Conservation (phyloP, 2,888 invertebrate species). For the Phyllotreta cruciferae region DNA sequence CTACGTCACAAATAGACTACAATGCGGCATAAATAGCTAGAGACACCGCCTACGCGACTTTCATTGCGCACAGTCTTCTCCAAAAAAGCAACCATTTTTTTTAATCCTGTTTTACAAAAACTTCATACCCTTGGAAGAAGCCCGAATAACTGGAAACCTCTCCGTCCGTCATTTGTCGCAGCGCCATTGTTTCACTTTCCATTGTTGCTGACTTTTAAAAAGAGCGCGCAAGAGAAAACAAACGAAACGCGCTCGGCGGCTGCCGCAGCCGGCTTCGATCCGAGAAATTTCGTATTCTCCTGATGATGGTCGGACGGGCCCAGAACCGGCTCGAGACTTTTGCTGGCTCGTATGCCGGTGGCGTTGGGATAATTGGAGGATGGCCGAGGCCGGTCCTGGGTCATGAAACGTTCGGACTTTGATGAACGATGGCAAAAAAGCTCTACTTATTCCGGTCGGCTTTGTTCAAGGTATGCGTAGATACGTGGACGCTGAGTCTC, state of each 20-base stretch:
- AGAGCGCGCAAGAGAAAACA: constrained; percentile 26
- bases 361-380: constrained; percentile 20
- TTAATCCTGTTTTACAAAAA: too few species aligned
- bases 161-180: constrained; percentile 22
- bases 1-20: too few species aligned
- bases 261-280: constrained; percentile 15
- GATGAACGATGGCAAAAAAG: constrained; percentile 41
- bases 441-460: constrained; percentile 27
- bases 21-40: too few species aligned
- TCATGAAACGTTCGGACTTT: constrained; percentile 31
- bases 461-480: constrained; percentile 24
- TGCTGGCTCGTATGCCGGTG: too few species aligned
- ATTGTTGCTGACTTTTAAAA: constrained; percentile 32
- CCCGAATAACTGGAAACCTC: constrained; percentile 25
- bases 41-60: too few species aligned
- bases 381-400: constrained; percentile 18
- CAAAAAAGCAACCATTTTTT: too few species aligned
- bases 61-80: too few species aligned
- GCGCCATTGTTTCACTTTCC: constrained; percentile 34
- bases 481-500: too few species aligned
- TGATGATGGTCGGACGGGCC: constrained; percentile 11
- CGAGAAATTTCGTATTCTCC: constrained; percentile 26
- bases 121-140: not conserved
- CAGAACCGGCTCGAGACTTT: constrained; percentile 8
- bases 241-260: constrained; percentile 29